Evolutionary conservation across 2,888 invertebrate genomes (phyloP).

Genomic region (Gisinianus flammeolus): DNA sequence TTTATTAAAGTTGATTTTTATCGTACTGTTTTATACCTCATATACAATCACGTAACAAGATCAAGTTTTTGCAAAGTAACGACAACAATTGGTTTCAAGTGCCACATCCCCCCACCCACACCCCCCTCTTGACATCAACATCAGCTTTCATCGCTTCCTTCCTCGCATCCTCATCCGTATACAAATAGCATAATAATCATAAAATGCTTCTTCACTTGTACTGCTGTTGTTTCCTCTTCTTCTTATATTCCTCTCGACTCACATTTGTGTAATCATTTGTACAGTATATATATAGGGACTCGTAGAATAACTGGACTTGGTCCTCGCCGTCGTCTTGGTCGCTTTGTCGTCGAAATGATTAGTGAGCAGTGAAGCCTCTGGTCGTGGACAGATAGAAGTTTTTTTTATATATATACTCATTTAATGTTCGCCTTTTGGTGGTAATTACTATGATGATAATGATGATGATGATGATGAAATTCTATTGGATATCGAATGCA

Average conservation of each 20-base stretch:
- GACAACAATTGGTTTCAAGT: slow-evolving; percentile 19
- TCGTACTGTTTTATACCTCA: not conserved
- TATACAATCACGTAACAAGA: slow-evolving; percentile 7
- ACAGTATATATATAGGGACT: not conserved
- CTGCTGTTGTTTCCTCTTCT: not conserved
- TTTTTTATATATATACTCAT: not conserved
- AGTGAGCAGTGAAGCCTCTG: not conserved
- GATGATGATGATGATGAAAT: slow-evolving; percentile 15
- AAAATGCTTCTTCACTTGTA: not conserved
- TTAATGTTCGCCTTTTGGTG: not conserved
- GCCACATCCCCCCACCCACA: slow-evolving; percentile 16
- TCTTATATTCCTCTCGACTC: not conserved
- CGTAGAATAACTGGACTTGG: slow-evolving; percentile 16
- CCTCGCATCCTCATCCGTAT: slow-evolving; percentile 4
- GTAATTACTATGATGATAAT: not conserved
- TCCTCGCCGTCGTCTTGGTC: not conserved
- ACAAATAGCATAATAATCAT: slow-evolving; percentile 5
- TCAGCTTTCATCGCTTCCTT: slow-evolving; percentile 19
- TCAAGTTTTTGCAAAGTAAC: slow-evolving; percentile 30
- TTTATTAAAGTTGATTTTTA: not conserved
- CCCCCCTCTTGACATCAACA: not conserved
- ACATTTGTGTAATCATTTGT: not conserved
- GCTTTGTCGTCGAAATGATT: not conserved
- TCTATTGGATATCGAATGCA: slow-evolving; percentile 9
- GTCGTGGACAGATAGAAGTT: not conserved